Conservation (phyloP, 1,140 invertebrate genomes). For the Riptortus pedestris region DNA sequence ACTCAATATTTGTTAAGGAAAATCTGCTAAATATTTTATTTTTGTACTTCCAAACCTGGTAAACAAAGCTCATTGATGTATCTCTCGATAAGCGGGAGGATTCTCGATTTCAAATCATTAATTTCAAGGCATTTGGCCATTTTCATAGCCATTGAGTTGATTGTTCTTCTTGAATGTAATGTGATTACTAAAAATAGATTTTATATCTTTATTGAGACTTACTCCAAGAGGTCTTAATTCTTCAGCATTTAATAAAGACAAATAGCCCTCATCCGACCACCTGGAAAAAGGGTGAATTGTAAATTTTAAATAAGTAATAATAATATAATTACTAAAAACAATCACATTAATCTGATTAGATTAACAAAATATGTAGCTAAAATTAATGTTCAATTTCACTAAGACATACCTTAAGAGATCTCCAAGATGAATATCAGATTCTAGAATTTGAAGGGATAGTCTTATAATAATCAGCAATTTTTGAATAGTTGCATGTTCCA, state of each 20-base stretch:
- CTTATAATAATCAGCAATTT: slow-evolving; percentile 10
- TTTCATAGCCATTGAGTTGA: not conserved
- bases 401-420: slow-evolving; percentile 14
- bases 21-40: too few relatives aligned
- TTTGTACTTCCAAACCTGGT: too few relatives aligned
- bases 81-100: not conserved
- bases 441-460: not conserved
- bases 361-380: too few relatives aligned
- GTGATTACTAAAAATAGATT: not conserved
- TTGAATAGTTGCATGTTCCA: slow-evolving; percentile 1
- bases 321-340: too few relatives aligned
- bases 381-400: too few relatives aligned
- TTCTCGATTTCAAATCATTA: not conserved
- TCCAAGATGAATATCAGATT: slow-evolving; percentile 6
- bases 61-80: not conserved
- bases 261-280: slow-evolving; percentile 7
- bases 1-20: too few relatives aligned
- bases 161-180: not conserved
- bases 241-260: not conserved
- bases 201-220: not conserved
- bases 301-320: too few relatives aligned
- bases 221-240: not conserved
- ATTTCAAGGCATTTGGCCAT: not conserved
- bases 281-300: not conserved
- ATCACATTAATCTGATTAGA: too few relatives aligned